phyloP scores from a whole-genome alignment of 2,797 vertebrate species.

The Aeoliscus strigatus region DNA sequence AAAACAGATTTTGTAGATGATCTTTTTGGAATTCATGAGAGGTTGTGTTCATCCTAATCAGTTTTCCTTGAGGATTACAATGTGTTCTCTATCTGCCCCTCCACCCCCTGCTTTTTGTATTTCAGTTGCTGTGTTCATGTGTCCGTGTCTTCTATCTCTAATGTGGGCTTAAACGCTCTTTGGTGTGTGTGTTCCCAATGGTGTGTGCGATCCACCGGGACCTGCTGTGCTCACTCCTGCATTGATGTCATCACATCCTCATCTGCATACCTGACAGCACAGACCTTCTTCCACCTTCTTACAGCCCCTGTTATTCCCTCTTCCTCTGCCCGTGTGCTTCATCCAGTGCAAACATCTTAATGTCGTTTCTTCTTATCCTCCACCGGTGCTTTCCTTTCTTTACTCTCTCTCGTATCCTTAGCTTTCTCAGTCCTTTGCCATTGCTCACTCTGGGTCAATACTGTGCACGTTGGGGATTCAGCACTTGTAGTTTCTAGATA shows the following conservation, averaged over 20 bases:
- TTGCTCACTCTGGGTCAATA: conserved; percentile 66
- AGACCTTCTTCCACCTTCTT: conserved; percentile 32
- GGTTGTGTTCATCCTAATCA: background rate
- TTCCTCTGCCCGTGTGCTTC: conserved; percentile 8
- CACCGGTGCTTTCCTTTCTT: conserved; percentile 6
- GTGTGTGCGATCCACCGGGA: conserved; percentile 51
- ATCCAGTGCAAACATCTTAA: conserved; percentile 9
- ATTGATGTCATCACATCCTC: conserved; percentile 54
- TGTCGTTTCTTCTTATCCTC: conserved; percentile 10
- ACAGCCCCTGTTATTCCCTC: conserved; percentile 14
- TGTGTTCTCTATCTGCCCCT: conserved; percentile 14
- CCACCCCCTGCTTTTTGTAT: conserved; percentile 30
- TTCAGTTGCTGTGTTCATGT: conserved; percentile 31
- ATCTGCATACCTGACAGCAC: conserved; percentile 65
- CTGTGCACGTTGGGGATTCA: conserved; percentile 71
- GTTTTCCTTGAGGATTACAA: background rate
- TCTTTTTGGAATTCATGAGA: background rate
- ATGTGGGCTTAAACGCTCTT: conserved; percentile 41
- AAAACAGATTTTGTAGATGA: background rate
- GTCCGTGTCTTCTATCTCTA: conserved; percentile 49
- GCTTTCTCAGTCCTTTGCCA: conserved; percentile 13
- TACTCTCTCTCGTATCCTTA: conserved; percentile 11
- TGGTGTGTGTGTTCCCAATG: conserved; percentile 11
- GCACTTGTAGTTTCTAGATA: conserved; percentile 69
- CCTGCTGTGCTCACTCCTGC: conserved; percentile 44